Evolutionary conservation across 2,113 vertebrate genomes (phyloP).

Genomic region (Ornithorhynchus anatinus): DNA sequence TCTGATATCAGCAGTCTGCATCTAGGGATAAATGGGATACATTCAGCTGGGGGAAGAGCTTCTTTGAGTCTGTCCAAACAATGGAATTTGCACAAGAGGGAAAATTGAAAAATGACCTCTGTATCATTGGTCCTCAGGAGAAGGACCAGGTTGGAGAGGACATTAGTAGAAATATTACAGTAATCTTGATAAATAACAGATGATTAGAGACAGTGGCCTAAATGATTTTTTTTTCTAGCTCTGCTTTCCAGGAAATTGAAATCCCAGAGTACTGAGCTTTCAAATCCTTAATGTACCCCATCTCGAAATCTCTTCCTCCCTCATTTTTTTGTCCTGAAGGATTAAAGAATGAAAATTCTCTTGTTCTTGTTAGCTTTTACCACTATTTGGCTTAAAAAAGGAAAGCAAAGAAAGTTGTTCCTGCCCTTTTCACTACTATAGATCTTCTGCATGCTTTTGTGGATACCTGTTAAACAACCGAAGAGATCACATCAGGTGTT

Average conservation of each 20-base stretch:
- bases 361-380: neutral
- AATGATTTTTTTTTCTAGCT: neutral
- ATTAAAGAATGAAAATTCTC: neutral
- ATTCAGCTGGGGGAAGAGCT: neutral
- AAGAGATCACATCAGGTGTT: no score
- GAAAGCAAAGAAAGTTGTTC: no score
- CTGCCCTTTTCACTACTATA: no score
- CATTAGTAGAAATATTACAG: neutral
- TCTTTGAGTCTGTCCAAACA: neutral
- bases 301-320: neutral
- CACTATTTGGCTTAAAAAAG: no score
- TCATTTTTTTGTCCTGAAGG: neutral
- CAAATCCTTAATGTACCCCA: neutral
- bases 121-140: neutral
- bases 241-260: neutral
- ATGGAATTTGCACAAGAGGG: neutral
- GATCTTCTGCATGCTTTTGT: no score
- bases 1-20: neutral
- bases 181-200: neutral
- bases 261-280: neutral
- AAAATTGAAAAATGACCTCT: neutral
- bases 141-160: neutral
- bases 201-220: neutral
- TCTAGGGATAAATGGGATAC: neutral
- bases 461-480: no score